A percentile compares a stretch with the other conserved stretches of the same genome.
These are phyloP conservation scores for Ataeniobius toweri DNA, from an alignment of 2,797 vertebrate genomes.

Conservation along the genomic window DNA sequence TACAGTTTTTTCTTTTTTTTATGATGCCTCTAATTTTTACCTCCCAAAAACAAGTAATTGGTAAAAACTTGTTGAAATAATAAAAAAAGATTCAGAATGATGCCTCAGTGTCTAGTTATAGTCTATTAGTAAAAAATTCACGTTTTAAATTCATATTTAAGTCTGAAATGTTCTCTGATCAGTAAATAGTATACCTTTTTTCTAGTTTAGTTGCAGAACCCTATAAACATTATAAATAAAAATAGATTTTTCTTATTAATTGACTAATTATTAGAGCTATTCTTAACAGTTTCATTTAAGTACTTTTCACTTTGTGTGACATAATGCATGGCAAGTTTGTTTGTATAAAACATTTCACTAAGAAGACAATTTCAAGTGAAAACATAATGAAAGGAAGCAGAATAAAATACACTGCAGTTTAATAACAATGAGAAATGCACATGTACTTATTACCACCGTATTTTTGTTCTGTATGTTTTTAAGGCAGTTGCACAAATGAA, in stretches of 20 bases:
- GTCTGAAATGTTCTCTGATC: too few species aligned
- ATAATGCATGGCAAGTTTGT: neutral
- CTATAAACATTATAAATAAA: neutral
- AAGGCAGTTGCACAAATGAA: slow-evolving; percentile 14
- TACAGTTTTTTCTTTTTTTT: neutral
- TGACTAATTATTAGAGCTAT: neutral
- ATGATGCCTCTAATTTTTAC: too few species aligned
- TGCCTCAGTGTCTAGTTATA: neutral
- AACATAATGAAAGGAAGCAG: too few species aligned
- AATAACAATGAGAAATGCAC: too few species aligned
- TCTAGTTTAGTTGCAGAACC: neutral
- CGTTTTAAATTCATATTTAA: neutral
- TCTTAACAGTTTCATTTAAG: neutral
- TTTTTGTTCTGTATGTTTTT: neutral
- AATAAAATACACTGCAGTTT: too few species aligned
- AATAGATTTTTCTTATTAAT: neutral
- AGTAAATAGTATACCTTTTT: too few species aligned
- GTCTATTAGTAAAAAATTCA: neutral
- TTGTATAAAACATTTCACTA: too few species aligned
- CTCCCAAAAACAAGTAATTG: neutral
- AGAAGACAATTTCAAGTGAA: too few species aligned
- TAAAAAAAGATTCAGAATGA: neutral
- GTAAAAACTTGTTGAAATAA: neutral
- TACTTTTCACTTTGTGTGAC: neutral
- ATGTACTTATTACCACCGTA: neutral